These are phyloP conservation scores for Neodiprion fabricii DNA, from an alignment of 1,140 invertebrate genomes.

Conservation along the genomic window DNA sequence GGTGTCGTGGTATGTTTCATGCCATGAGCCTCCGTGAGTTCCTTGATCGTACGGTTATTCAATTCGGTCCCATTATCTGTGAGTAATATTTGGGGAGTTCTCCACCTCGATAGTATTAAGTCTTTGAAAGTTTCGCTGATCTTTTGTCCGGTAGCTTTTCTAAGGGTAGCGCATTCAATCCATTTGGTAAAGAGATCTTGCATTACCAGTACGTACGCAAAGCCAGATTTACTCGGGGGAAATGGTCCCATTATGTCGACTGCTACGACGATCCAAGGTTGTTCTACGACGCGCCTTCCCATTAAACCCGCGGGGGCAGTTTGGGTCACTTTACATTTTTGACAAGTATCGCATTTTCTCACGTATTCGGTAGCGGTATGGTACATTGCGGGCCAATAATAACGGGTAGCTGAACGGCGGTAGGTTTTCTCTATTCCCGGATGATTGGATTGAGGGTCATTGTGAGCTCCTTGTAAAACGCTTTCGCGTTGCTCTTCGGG, in stretches of 20 bases:
- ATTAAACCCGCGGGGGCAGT: constrained; percentile 34
- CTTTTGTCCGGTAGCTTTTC: constrained; percentile 14
- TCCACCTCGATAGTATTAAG: not conserved
- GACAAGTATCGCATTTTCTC: constrained; percentile 32
- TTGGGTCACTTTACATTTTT: constrained; percentile 34
- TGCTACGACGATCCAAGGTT: too few species aligned
- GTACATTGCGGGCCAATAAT: constrained; percentile 30
- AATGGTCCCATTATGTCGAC: too few species aligned
- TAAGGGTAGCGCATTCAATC: constrained; percentile 21
- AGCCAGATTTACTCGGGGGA: too few species aligned
- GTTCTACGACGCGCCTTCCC: constrained; percentile 19
- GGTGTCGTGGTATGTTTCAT: too few species aligned
- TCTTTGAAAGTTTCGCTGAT: constrained; percentile 10
- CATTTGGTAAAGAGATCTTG: constrained; percentile 48
- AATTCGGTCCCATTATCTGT: constrained; percentile 26
- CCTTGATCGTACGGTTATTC: too few species aligned
- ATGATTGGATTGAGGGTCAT: constrained; percentile 31
- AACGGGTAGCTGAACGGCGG: constrained; percentile 3
- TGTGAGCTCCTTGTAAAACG: constrained; percentile 33
- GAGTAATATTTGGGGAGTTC: not conserved
- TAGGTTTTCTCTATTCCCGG: constrained; percentile 37
- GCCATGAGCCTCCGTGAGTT: too few species aligned
- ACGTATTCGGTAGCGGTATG: constrained; percentile 28
- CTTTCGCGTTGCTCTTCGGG: too few species aligned
- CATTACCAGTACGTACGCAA: constrained; percentile 25